These are phyloP conservation scores for Lissonota sp. DNA, from an alignment of 2,888 invertebrate genomes.

Conservation along the genomic window DNA sequence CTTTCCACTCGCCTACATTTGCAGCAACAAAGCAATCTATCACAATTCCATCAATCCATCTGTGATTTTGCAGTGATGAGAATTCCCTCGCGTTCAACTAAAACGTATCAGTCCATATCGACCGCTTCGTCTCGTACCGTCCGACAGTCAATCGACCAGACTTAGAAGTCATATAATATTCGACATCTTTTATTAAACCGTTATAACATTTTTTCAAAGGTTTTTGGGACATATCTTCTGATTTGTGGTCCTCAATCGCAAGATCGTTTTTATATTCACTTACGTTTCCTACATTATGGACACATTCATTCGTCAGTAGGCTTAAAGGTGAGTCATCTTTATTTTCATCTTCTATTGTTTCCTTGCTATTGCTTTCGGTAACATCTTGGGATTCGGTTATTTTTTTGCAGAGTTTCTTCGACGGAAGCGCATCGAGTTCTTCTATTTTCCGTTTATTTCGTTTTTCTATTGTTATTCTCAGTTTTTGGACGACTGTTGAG, in stretches of 20 bases:
- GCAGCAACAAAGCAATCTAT: constrained; percentile 28
- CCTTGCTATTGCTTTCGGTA: background rate
- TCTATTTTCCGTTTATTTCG: background rate
- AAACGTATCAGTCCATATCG: background rate
- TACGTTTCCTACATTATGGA: background rate
- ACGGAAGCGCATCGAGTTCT: background rate
- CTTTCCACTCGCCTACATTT: constrained; percentile 11
- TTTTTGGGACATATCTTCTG: background rate
- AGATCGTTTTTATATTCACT: background rate
- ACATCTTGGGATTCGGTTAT: background rate
- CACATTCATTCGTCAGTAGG: background rate
- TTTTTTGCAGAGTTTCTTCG: background rate
- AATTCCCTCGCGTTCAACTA: constrained; percentile 32
- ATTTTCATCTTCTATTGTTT: background rate
- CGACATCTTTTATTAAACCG: constrained; percentile 30
- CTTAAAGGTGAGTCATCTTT: background rate
- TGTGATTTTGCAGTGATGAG: constrained; percentile 17
- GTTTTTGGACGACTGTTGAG: too few relatives aligned
- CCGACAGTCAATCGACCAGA: constrained; percentile 29
- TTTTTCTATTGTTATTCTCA: background rate
- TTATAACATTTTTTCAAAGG: constrained; percentile 21
- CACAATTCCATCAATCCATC: constrained; percentile 27
- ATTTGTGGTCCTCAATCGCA: too few relatives aligned
- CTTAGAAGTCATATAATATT: constrained; percentile 49
- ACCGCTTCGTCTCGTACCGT: constrained; percentile 18